These are phyloP conservation scores for Petrocephalus sullivani DNA, from an alignment of 2,797 vertebrate species.

Conservation along the genomic window DNA sequence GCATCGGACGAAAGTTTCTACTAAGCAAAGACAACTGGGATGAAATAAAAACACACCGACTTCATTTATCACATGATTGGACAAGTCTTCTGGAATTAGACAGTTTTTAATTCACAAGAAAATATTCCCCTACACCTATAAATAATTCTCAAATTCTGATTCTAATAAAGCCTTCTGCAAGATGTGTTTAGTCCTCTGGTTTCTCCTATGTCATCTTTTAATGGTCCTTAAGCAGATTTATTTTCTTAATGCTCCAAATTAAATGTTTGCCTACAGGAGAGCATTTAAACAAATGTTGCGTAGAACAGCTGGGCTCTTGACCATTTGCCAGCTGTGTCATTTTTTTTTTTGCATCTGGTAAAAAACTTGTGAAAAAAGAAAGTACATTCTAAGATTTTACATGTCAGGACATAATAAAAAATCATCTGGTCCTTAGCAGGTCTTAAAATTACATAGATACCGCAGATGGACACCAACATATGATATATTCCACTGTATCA, in stretches of 20 bases:
- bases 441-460: no score
- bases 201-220: not conserved
- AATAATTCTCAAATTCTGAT: not conserved
- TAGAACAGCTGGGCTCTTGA: not conserved
- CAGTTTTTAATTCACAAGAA: not conserved
- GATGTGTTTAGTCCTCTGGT: not conserved
- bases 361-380: not conserved
- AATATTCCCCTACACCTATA: not conserved
- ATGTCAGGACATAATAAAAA: no score
- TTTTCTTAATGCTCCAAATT: not conserved
- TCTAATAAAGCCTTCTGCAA: not conserved
- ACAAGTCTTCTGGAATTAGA: not conserved
- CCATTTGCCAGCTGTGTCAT: not conserved
- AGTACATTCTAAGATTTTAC: no score
- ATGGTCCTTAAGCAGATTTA: not conserved
- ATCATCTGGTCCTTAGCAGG: no score
- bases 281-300: not conserved
- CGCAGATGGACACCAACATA: no score
- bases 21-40: not conserved
- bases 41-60: not conserved
- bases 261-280: not conserved
- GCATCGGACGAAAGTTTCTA: not conserved
- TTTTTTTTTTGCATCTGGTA: not conserved
- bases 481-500: no score
- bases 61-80: not conserved